These are phyloP conservation scores for Ericerus pela DNA, from an alignment of 1,140 invertebrate species.

Conservation along the genomic window DNA sequence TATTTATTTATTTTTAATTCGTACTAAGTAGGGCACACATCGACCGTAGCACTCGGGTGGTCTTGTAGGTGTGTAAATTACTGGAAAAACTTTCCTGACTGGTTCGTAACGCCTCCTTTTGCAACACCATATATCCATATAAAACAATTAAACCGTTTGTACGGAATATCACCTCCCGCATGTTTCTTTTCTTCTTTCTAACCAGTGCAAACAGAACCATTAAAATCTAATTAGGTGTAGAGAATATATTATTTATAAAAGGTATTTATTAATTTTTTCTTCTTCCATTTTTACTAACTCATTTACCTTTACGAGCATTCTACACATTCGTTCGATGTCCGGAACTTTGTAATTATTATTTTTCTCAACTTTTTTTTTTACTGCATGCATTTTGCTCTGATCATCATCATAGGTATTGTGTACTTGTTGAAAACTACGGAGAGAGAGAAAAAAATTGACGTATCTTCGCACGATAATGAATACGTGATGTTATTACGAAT, in stretches of 20 bases:
- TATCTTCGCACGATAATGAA: too few relatives aligned
- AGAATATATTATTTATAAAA: slow-evolving; percentile 11
- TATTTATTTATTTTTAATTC: too few relatives aligned
- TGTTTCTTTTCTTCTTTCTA: too few relatives aligned
- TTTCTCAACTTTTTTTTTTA: too few relatives aligned
- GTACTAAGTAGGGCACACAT: slow-evolving; percentile 5
- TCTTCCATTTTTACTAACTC: slow-evolving; percentile 7
- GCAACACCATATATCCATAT: slow-evolving; percentile 8
- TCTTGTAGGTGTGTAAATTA: slow-evolving; percentile 1
- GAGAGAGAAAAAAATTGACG: too few relatives aligned
- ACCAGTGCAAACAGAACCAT: slow-evolving; percentile 8
- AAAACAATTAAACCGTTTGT: slow-evolving; percentile 1
- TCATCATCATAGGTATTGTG: too few relatives aligned
- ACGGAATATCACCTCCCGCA: neutral
- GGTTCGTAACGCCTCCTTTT: slow-evolving; percentile 9
- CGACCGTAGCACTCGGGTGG: slow-evolving; percentile 3
- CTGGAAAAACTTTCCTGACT: slow-evolving; percentile 9
- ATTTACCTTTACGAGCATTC: neutral
- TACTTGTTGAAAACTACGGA: too few relatives aligned
- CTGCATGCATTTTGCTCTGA: too few relatives aligned
- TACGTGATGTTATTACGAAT: too few relatives aligned
- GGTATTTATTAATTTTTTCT: slow-evolving; percentile 6
- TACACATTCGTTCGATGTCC: too few relatives aligned
- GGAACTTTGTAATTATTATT: too few relatives aligned
- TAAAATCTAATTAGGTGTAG: slow-evolving; percentile 9